These are phyloP conservation scores for Agrotis exclamationis DNA, from an alignment of 2,888 invertebrate species.

Conservation along the genomic window DNA sequence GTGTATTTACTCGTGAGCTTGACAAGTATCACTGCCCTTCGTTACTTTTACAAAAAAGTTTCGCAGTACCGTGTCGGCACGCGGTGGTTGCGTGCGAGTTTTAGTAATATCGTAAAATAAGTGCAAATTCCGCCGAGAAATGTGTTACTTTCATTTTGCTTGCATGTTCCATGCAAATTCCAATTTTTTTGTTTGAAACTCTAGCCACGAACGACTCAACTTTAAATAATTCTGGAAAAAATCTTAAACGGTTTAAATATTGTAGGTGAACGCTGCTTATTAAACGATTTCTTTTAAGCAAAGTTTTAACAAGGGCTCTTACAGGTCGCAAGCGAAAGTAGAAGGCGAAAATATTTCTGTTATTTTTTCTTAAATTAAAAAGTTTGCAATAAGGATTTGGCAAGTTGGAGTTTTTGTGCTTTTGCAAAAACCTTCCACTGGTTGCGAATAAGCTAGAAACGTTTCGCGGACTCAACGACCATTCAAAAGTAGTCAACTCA, in stretches of 20 bases:
- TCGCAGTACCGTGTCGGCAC: constrained; percentile 18
- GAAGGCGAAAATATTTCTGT: constrained; percentile 62
- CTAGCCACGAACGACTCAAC: constrained; percentile 15
- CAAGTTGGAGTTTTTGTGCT: constrained; percentile 45
- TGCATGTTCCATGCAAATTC: constrained; percentile 59
- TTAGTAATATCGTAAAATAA: constrained; percentile 50
- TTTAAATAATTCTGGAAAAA: constrained; percentile 33
- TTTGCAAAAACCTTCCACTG: constrained; percentile 30
- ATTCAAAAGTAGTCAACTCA: constrained; percentile 54
- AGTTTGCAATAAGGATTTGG: constrained; percentile 64
- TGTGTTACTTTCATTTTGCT: constrained; percentile 61
- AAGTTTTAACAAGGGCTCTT: constrained; percentile 71
- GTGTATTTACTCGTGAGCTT: constrained; percentile 20
- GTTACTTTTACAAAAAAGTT: constrained; percentile 32
- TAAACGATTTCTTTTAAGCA: constrained; percentile 55
- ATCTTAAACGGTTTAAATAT: constrained; percentile 49
- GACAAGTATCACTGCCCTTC: constrained; percentile 42
- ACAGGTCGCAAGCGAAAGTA: constrained; percentile 60
- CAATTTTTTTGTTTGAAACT: constrained; percentile 38
- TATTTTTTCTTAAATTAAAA: constrained; percentile 72
- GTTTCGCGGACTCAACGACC: constrained; percentile 46
- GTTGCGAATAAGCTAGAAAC: constrained; percentile 45
- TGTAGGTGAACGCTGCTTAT: constrained; percentile 36
- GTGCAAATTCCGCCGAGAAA: constrained; percentile 49
- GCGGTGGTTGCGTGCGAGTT: constrained; percentile 46